A percentile compares a stretch with the other conserved stretches of the same genome.
Conservation (phyloP, 2,888 invertebrate genomes). For the Teleiodes luculella region DNA sequence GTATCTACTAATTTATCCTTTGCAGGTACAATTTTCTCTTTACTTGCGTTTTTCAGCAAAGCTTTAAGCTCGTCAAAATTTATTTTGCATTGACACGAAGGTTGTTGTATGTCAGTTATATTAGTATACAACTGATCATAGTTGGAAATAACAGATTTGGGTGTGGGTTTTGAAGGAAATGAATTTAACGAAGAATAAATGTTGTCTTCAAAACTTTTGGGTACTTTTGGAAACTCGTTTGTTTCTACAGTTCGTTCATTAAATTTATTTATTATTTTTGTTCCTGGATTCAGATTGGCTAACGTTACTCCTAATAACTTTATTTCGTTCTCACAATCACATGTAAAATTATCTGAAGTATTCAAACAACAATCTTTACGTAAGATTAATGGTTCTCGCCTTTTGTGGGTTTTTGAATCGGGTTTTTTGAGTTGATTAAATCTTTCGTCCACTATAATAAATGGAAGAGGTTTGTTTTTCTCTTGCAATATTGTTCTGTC, state of each 20-base stretch:
- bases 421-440: neutral
- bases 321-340: constrained; percentile 45
- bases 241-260: neutral
- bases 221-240: neutral
- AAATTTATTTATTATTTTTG: constrained; percentile 16
- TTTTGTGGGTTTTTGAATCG: too few relatives aligned
- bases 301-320: constrained; percentile 65
- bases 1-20: constrained; percentile 34
- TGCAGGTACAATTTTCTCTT: constrained; percentile 15
- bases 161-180: neutral
- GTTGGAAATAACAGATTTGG: neutral
- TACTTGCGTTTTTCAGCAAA: constrained; percentile 19
- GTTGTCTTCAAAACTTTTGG: neutral
- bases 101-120: neutral
- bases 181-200: neutral
- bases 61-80: constrained; percentile 34
- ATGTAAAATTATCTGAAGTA: neutral
- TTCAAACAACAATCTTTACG: neutral
- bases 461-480: neutral
- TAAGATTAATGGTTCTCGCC: too few relatives aligned
- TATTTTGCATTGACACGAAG: constrained; percentile 28
- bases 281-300: constrained; percentile 31
- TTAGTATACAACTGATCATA: neutral
- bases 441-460: neutral
- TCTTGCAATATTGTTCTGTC: neutral